Base-by-base conservation (phyloP, 37 sponge, comb jelly and placozoan species). In the Halisarca cf. caerulea region DNA sequence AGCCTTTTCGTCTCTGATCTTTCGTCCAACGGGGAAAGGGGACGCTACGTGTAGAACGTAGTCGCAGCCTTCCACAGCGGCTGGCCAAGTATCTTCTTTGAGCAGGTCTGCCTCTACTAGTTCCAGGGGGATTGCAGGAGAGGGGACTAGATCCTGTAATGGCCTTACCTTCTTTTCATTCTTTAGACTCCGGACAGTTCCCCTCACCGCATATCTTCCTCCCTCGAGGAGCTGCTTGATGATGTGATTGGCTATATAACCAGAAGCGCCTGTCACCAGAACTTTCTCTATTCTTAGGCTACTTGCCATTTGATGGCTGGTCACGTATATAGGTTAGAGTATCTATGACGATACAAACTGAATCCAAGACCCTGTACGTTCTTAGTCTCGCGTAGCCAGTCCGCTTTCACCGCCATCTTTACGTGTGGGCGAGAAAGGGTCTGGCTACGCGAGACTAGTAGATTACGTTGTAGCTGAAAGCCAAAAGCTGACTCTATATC, bases 1-100 rank as follows among this genome's bases (percentile, higher is more conserved):
- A 21, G 84, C 82, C n/a, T 79, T 75, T 32, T 87, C 83, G 36
- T 64, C 41, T 28, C 45, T 53, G 20, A 0, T 18, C 0, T 82
- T 58, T 25, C 36, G 14, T 15, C 32, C 58, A 2, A 68, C 37
- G 17, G 92, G 89, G 71, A 92, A 91, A 9, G 96, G 96, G 45
- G 98, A 97, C 20, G 98, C 98, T 0, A 97, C 80, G 75, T 97
- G 98, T 43, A 89, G 85, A 6, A 95, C 95, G 47, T 95, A 97
- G 27, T 80, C 59, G 66, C 98, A 97, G 2, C 88, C 89, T 2
- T 82, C 40, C 37, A 97, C 93, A 23, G 98, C 98, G n/a, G 70
- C 81, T 36, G 66, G 71, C 98, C 98, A 97, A 35, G 39, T 80
- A 8, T 87, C 85, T 17, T 89, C 86, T 24, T 88, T 60, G 7